Evolutionary conservation across 2,888 invertebrate genomes (phyloP).

Genomic region (Mythimna vitellina): DNA sequence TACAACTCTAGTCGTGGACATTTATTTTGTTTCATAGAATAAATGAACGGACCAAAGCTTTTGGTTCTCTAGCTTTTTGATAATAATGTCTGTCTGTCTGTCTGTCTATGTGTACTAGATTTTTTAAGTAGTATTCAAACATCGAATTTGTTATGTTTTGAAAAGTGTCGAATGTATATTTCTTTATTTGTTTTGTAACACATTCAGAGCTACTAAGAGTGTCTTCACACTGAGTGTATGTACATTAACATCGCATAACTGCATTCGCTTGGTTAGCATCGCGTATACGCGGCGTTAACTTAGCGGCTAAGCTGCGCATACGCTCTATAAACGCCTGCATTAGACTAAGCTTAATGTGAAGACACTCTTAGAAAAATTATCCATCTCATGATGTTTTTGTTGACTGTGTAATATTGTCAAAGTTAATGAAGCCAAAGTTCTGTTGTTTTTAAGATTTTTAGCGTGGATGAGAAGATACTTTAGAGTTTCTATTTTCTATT

Average conservation of each 20-base stretch:
- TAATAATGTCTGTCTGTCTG: conserved; percentile 40
- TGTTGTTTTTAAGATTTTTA: neutral
- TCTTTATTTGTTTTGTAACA: neutral
- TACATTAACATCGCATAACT: neutral
- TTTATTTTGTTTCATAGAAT: conserved; percentile 56
- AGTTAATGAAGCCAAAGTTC: neutral
- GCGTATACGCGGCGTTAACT: neutral
- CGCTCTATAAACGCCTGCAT: neutral
- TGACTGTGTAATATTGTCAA: neutral
- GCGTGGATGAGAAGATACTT: neutral
- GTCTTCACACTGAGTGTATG: neutral
- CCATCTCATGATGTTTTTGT: neutral
- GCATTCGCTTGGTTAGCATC: neutral
- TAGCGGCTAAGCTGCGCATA: neutral
- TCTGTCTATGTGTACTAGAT: conserved; percentile 40
- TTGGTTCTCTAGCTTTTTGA: conserved; percentile 66
- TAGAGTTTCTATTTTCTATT: conserved; percentile 7
- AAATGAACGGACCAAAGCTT: conserved; percentile 63
- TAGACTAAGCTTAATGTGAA: neutral
- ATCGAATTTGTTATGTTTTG: conserved; percentile 48
- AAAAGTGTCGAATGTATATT: neutral
- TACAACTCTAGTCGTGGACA: conserved; percentile 36
- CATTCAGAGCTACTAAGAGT: neutral
- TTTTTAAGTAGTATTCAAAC: conserved; percentile 43
- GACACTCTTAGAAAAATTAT: neutral